Conservation (phyloP, 2,113 vertebrate species). For the Daboia siamensis region DNA sequence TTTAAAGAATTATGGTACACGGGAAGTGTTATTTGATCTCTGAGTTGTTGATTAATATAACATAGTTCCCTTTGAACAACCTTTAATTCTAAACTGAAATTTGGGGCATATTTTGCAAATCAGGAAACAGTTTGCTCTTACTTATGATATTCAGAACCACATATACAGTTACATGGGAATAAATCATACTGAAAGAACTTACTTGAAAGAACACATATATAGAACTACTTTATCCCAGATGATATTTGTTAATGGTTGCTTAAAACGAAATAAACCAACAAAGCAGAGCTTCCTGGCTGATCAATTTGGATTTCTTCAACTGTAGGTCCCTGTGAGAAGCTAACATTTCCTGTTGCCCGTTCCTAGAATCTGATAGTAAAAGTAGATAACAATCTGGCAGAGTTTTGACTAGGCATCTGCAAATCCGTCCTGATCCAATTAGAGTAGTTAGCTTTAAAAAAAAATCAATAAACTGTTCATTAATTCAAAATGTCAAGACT, state of each 20-base stretch:
- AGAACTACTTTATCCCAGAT: not conserved
- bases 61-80: not conserved
- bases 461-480: not conserved
- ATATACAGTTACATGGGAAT: not conserved
- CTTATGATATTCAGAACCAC: not conserved
- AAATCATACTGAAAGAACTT: not conserved
- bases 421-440: not conserved
- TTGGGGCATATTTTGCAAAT: not conserved
- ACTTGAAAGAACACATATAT: not conserved
- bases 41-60: constrained; percentile 36
- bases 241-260: not conserved
- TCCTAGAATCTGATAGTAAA: not conserved
- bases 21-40: constrained; percentile 29
- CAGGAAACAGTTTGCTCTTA: not conserved
- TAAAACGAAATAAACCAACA: not conserved
- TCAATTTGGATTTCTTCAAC: not conserved
- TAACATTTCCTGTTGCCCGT: not conserved
- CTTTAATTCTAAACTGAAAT: constrained; percentile 7
- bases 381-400: not conserved
- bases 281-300: not conserved
- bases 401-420: not conserved
- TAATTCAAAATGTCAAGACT: not conserved
- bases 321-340: not conserved
- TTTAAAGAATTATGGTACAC: constrained; percentile 44
- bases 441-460: not conserved